Base-by-base conservation (phyloP, 2,888 invertebrate species). In the Cerastoderma edule region DNA sequence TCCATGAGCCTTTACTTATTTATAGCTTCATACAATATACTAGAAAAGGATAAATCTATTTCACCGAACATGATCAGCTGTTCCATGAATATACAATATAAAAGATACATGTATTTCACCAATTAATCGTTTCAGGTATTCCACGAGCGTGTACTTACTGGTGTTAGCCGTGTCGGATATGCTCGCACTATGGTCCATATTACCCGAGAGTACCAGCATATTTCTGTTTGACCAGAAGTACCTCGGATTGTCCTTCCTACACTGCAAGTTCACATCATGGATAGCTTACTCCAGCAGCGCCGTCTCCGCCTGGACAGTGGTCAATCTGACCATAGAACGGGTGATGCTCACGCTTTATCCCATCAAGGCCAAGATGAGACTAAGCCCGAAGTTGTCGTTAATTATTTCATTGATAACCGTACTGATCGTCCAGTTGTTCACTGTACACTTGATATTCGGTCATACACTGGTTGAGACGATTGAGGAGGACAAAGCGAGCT, bases 41-140 rank as follows among this genome's bases (percentile, higher is more conserved):
- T n/a, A n/a, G n/a, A n/a, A n/a, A n/a, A n/a, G n/a, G n/a, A n/a
- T n/a, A n/a, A n/a, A n/a, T n/a, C n/a, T n/a, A n/a, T n/a, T n/a
- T n/a, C n/a, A n/a, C n/a, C n/a, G n/a, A n/a, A n/a, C n/a, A n/a
- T n/a, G n/a, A n/a, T n/a, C n/a, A n/a, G n/a, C n/a, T n/a, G n/a
- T n/a, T n/a, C n/a, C n/a, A n/a, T n/a, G n/a, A n/a, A n/a, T n/a
- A n/a, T n/a, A n/a, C n/a, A n/a, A n/a, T n/a, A n/a, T n/a, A n/a
- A n/a, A n/a, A n/a, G n/a, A n/a, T n/a, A n/a, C n/a, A n/a, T n/a
- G n/a, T n/a, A n/a, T n/a, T n/a, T n/a, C n/a, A n/a, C n/a, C n/a
- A n/a, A n/a, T n/a, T n/a, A n/a, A n/a, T n/a, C n/a, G n/a, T 50
- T 50, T 22, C 50, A 50, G 50, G 50, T 50, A 50, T 22, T 50